Evolutionary conservation across 2,888 invertebrate genomes (phyloP).

Genomic region (Drosophila barbarae): DNA sequence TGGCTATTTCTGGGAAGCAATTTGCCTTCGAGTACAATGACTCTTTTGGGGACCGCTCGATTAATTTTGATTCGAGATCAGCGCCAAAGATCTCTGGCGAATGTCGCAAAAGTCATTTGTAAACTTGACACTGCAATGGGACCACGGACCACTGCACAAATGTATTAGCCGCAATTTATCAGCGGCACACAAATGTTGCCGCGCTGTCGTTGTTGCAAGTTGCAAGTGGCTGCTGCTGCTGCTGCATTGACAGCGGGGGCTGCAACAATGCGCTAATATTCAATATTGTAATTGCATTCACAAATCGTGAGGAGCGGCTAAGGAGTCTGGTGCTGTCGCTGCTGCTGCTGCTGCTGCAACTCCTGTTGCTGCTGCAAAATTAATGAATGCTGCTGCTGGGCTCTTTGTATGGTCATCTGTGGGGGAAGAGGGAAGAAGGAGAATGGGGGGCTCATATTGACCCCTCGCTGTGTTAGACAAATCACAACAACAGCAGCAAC

Average conservation of each 20-base stretch:
- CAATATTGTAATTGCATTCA: slow-evolving; percentile 76
- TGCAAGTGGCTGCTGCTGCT: slow-evolving; percentile 19
- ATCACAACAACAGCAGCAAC: slow-evolving; percentile 71
- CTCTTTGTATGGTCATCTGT: slow-evolving; percentile 55
- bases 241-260: slow-evolving; percentile 67
- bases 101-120: slow-evolving; percentile 65
- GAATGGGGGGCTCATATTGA: slow-evolving; percentile 59
- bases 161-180: slow-evolving; percentile 73
- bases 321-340: slow-evolving; percentile 31
- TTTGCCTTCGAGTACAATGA: slow-evolving; percentile 60
- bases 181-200: slow-evolving; percentile 51
- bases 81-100: slow-evolving; percentile 57
- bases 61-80: slow-evolving; percentile 56
- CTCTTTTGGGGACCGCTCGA: slow-evolving; percentile 50
- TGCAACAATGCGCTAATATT: slow-evolving; percentile 74
- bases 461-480: slow-evolving; percentile 75
- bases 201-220: slow-evolving; percentile 41
- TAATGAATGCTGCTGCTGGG: slow-evolving; percentile 74
- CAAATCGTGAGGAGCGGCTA: slow-evolving; percentile 60
- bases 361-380: slow-evolving; percentile 57
- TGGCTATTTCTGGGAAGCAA: slow-evolving; percentile 60
- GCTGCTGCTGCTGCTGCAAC: slow-evolving; percentile 29
- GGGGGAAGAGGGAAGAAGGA: slow-evolving; percentile 14
- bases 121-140: slow-evolving; percentile 54
- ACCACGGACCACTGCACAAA: slow-evolving; percentile 60